These are phyloP conservation scores for Holcopasites calliopsidis DNA, from an alignment of 1,140 invertebrate genomes.

Conservation along the genomic window DNA sequence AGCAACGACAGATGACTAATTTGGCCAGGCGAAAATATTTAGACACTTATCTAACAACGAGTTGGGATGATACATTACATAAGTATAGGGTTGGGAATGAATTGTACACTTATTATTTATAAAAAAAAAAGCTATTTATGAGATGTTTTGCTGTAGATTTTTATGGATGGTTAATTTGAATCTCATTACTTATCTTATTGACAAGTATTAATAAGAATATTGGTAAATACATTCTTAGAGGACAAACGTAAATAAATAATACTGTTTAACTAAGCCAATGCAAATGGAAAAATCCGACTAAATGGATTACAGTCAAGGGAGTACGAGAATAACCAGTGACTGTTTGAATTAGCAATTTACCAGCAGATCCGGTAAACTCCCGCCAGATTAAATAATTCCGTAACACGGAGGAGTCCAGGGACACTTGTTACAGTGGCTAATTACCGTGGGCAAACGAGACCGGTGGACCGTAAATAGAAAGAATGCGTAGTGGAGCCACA, in stretches of 20 bases:
- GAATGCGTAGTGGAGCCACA: background rate
- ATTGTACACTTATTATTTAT: too few species aligned
- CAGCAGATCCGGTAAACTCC: background rate
- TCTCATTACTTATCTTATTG: too few species aligned
- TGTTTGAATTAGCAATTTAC: background rate
- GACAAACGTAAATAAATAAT: background rate
- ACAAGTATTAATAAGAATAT: too few species aligned
- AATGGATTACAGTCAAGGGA: background rate
- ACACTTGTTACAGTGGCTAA: background rate
- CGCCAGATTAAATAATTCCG: background rate
- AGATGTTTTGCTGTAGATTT: too few species aligned
- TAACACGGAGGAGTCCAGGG: background rate
- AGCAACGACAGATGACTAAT: too few species aligned
- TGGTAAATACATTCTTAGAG: too few species aligned
- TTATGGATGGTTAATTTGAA: too few species aligned
- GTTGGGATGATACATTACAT: too few species aligned
- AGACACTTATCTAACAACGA: too few species aligned
- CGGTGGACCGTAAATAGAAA: slow-evolving; percentile 1
- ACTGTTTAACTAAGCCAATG: background rate
- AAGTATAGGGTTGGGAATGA: too few species aligned
- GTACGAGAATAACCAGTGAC: background rate
- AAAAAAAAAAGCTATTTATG: too few species aligned
- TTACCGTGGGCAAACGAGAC: background rate
- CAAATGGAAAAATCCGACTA: background rate
- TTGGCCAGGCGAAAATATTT: too few species aligned